Conservation (phyloP, 1,140 invertebrate species). For the Harlomillsia oculata region DNA sequence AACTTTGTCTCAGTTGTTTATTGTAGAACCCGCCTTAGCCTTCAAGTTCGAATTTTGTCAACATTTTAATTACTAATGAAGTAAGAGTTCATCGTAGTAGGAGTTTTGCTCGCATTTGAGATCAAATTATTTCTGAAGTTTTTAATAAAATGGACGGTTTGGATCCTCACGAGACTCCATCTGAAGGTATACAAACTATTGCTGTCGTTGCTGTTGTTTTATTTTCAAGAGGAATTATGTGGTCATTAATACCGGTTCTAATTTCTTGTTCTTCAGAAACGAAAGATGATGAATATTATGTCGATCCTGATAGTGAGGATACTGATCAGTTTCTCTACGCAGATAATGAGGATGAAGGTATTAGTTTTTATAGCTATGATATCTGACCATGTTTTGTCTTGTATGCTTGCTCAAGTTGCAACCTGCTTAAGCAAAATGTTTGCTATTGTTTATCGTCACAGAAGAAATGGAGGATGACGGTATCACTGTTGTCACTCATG, state of each 20-base stretch:
- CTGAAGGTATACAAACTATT: no score
- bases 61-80: no score
- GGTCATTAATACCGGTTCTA: not conserved
- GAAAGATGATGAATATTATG: conserved; percentile 24
- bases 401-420: not conserved
- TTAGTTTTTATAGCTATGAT: not conserved
- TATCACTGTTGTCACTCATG: conserved; percentile 26
- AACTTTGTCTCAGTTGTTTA: no score
- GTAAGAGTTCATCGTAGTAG: no score
- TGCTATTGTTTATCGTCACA: not conserved
- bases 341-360: conserved; percentile 14
- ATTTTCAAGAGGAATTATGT: no score
- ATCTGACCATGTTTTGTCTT: not conserved
- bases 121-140: not conserved
- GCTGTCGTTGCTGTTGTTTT: no score
- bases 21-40: no score
- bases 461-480: conserved; percentile 16
- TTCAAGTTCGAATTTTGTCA: no score
- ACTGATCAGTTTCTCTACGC: conserved; percentile 27
- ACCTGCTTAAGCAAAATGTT: not conserved
- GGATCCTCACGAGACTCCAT: conserved; percentile 1
- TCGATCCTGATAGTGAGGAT: conserved; percentile 20
- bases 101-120: not conserved
- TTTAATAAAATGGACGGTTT: conserved; percentile 9
- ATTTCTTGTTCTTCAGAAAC: not conserved